phyloP scores from a whole-genome alignment of 2,797 vertebrate species.

The Ctenopoma multispine region DNA sequence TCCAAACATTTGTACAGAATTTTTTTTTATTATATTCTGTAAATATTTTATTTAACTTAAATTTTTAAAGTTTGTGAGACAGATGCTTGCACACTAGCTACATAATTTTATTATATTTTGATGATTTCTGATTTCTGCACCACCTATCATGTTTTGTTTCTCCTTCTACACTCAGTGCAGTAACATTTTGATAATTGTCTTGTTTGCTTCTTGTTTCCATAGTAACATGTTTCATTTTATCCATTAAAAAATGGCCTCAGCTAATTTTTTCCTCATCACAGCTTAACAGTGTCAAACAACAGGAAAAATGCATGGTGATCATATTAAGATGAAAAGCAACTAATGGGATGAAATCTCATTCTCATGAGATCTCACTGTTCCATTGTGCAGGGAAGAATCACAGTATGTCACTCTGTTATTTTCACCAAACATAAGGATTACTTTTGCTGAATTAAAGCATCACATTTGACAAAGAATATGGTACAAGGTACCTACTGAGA shows the following conservation, averaged over 20 bases:
- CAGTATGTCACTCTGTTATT: neutral
- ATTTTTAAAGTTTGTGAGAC: too few relatives aligned
- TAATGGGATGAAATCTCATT: neutral
- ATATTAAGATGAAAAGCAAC: neutral
- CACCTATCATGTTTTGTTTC: neutral
- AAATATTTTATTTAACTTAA: too few relatives aligned
- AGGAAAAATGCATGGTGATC: neutral
- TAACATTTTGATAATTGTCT: constrained; percentile 1
- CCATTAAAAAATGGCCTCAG: constrained; percentile 4
- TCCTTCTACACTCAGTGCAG: neutral
- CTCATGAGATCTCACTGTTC: too few relatives aligned
- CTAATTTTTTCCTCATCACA: constrained; percentile 7
- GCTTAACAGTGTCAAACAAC: neutral
- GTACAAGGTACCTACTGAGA: neutral
- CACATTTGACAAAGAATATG: neutral
- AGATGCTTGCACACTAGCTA: too few relatives aligned
- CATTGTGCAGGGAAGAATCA: neutral
- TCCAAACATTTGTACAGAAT: too few relatives aligned
- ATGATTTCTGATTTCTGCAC: too few relatives aligned
- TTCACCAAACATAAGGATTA: neutral
- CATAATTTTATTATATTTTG: too few relatives aligned
- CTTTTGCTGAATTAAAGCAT: neutral
- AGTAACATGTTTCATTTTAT: constrained; percentile 23
- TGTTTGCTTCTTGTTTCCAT: constrained; percentile 38
- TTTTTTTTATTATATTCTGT: too few relatives aligned